Conservation (phyloP, 2,113 vertebrate genomes). For the Neotragus moschatus region DNA sequence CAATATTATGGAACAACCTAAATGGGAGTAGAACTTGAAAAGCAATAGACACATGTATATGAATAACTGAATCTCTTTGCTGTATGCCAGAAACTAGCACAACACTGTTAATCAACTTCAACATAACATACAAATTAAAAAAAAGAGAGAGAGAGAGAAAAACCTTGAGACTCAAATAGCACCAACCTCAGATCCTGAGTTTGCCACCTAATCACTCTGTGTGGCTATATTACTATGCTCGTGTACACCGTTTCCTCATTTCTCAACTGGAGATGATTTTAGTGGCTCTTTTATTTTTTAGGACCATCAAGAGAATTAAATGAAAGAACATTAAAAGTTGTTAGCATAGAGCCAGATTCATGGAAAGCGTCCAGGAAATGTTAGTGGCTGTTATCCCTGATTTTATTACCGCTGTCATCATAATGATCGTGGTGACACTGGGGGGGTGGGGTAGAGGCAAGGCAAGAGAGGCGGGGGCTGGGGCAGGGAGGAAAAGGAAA, state of each 20-base stretch:
- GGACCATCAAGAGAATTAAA: neutral
- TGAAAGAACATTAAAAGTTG: neutral
- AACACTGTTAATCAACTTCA: neutral
- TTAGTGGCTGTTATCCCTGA: neutral
- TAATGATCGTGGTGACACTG: neutral
- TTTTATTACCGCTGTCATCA: neutral
- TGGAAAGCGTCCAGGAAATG: rapidly evolving
- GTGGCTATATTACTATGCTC: rapidly evolving
- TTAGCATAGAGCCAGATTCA: neutral
- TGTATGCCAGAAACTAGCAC: neutral
- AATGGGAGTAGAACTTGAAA: neutral
- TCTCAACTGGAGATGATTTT: neutral
- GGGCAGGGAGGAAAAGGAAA: neutral
- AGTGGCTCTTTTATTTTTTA: neutral
- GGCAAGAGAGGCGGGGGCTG: neutral
- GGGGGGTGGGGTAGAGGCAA: neutral
- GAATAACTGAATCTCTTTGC: neutral
- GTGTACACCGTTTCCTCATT: neutral
- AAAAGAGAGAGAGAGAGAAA: neutral
- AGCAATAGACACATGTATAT: neutral
- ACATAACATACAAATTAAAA: neutral
- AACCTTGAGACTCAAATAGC: neutral
- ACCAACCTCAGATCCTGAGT: neutral
- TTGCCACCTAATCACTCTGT: neutral
- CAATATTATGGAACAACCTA: neutral